Evolutionary conservation across 2,797 vertebrate genomes (phyloP).

Genomic region (Distichodus sexfasciatus): DNA sequence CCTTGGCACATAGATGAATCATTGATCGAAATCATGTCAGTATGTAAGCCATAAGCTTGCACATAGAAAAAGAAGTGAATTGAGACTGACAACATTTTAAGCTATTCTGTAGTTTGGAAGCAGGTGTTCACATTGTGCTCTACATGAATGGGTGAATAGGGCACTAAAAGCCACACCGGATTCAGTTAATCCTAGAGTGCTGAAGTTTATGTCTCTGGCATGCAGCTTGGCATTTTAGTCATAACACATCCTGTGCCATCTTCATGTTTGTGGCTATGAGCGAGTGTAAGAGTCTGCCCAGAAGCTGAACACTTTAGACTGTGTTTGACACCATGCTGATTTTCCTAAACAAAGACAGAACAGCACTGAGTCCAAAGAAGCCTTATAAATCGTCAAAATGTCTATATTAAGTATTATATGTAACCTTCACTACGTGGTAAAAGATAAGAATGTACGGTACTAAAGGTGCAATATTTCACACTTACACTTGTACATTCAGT

Average conservation of each 20-base stretch:
- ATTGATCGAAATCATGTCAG: neutral
- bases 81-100: too few species aligned
- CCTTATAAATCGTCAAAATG: neutral
- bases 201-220: neutral
- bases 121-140: neutral
- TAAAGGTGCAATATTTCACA: too few species aligned
- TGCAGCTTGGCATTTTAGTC: neutral
- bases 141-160: neutral
- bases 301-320: neutral
- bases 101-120: neutral
- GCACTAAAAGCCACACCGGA: neutral
- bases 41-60: neutral
- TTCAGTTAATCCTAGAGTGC: neutral
- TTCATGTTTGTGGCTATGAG: too few species aligned
- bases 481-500: too few species aligned
- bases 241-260: neutral
- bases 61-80: too few species aligned
- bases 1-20: neutral
- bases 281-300: neutral
- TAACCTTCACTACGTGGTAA: neutral
- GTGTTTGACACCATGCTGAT: neutral
- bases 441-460: neutral
- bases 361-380: neutral
- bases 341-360: neutral
- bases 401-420: neutral